These are phyloP conservation scores for Pachypeltis micranthus DNA, from an alignment of 1,140 invertebrate species.

Conservation along the genomic window DNA sequence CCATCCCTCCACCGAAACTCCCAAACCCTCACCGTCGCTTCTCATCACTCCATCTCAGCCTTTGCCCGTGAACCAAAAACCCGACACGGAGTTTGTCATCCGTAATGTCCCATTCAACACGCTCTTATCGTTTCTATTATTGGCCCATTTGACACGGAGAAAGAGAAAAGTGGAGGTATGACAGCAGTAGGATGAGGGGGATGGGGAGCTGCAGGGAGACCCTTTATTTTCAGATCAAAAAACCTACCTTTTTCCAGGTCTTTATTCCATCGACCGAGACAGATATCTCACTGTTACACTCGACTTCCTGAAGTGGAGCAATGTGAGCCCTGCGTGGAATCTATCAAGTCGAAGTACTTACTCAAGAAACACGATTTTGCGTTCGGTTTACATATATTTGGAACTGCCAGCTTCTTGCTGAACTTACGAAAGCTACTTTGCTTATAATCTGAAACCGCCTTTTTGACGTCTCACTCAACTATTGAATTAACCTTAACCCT, in stretches of 20 bases:
- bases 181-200: too few relatives aligned
- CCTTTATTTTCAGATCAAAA: slow-evolving; percentile 4
- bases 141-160: slow-evolving; percentile 2
- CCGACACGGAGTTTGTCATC: slow-evolving; percentile 7
- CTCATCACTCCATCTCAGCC: too few relatives aligned
- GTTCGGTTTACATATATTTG: too few relatives aligned
- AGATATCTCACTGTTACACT: neutral
- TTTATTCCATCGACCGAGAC: neutral
- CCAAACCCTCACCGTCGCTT: neutral
- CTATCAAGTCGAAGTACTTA: too few relatives aligned
- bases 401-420: too few relatives aligned
- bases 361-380: too few relatives aligned
- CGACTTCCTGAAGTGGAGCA: neutral
- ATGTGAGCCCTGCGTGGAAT: neutral
- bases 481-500: too few relatives aligned
- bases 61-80: neutral
- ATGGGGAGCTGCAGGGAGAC: neutral
- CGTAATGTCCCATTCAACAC: slow-evolving; percentile 8
- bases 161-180: too few relatives aligned
- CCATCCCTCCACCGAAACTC: neutral
- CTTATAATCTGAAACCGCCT: too few relatives aligned
- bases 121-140: slow-evolving; percentile 9
- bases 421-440: too few relatives aligned
- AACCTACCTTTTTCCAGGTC: neutral
- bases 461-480: too few relatives aligned